Conservation (phyloP, 2,113 vertebrate species). For the Plotosus lineatus region DNA sequence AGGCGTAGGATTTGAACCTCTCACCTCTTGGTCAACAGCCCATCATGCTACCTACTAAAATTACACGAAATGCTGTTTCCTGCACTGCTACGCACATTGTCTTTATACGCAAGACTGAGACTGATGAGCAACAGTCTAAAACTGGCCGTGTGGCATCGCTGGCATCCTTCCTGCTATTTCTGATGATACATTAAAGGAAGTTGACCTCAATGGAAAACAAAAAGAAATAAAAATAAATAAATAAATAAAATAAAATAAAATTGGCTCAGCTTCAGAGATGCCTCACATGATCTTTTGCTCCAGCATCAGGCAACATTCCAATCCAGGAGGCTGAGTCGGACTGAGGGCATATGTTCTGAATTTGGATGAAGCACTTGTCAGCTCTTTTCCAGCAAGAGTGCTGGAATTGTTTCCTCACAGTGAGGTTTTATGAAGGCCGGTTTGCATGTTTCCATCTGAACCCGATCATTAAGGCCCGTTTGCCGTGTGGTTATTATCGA, state of each 20-base stretch:
- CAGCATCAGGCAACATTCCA: constrained; percentile 22
- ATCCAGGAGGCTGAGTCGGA: constrained; percentile 25
- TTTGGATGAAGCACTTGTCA: constrained; percentile 68
- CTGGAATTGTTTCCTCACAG: constrained; percentile 69
- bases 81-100: not conserved
- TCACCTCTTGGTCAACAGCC: not conserved
- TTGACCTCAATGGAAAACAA: not conserved
- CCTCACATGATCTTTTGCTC: constrained; percentile 12
- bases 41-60: not conserved
- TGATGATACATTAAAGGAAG: constrained; percentile 47
- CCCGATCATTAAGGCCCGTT: constrained; percentile 66
- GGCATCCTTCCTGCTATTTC: constrained; percentile 26
- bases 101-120: constrained; percentile 17
- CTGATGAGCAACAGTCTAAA: constrained; percentile 18
- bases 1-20: not conserved
- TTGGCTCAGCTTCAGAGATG: constrained; percentile 1
- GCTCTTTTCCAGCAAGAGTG: constrained; percentile 61
- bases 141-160: constrained; percentile 23
- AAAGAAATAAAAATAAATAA: constrained; percentile 6
- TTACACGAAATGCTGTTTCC: not conserved
- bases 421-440: constrained; percentile 65
- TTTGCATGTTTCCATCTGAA: constrained; percentile 72
- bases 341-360: constrained; percentile 63
- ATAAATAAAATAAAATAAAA: constrained; percentile 11
- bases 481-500: constrained; percentile 63